Percentiles rank a stretch among this genome's conserved stretches.
Conservation (phyloP, 2,888 invertebrate species). For the Acanthosepion esculentum region DNA sequence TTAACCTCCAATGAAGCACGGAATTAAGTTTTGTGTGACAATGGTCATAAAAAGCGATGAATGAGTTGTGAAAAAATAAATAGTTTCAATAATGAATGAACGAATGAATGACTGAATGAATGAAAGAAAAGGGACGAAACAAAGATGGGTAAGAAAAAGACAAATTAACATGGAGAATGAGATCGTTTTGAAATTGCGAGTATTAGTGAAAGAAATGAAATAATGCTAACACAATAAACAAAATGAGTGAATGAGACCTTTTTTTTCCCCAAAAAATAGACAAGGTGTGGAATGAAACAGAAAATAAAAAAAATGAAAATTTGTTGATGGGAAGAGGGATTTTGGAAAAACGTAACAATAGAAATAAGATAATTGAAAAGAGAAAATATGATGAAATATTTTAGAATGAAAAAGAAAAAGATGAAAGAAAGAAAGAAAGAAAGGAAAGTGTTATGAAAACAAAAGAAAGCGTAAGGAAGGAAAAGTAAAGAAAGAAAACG, state of each 20-base stretch:
- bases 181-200: neutral
- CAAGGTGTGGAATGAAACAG: neutral
- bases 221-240: neutral
- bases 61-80: neutral
- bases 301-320: neutral
- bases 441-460: no score
- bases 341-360: no score
- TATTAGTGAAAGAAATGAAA: neutral
- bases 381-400: neutral
- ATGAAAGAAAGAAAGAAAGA: neutral
- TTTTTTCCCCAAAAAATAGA: no score
- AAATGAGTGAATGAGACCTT: no score
- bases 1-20: neutral
- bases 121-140: neutral
- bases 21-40: constrained; percentile 6
- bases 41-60: neutral
- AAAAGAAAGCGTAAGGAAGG: neutral
- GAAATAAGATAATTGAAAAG: neutral
- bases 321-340: no score
- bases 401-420: neutral
- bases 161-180: neutral
- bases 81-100: neutral
- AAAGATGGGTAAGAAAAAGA: neutral
- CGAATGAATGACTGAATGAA: neutral
- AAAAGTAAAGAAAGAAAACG: neutral